A percentile compares a stretch with the other conserved stretches of the same genome.
These are phyloP conservation scores for Monochamus saltuarius DNA, from an alignment of 1,140 invertebrate genomes.

Conservation along the genomic window DNA sequence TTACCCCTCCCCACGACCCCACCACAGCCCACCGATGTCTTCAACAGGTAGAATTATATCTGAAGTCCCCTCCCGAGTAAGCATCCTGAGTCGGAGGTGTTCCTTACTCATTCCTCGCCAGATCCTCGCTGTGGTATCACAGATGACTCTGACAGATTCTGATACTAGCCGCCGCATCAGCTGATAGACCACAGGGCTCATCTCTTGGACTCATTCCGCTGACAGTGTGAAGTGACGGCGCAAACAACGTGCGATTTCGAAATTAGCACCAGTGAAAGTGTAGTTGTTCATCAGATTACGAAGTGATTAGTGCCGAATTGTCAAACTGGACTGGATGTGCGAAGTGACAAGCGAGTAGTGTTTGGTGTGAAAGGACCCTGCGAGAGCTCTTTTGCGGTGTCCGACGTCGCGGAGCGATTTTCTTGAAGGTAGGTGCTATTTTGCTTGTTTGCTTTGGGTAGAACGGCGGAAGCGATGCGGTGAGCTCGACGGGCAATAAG, in stretches of 20 bases:
- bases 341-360: conserved; percentile 19
- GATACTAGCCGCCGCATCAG: conserved; percentile 12
- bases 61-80: conserved; percentile 28
- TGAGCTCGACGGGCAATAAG: not conserved
- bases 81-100: conserved; percentile 38
- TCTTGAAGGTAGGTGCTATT: conserved; percentile 11
- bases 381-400: conserved; percentile 17
- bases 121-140: conserved; percentile 32
- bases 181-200: not conserved
- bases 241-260: conserved; percentile 38
- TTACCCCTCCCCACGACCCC: conserved; percentile 38
- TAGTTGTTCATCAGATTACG: conserved; percentile 30
- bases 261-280: conserved; percentile 45
- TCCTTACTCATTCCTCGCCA: conserved; percentile 38
- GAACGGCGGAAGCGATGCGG: conserved; percentile 1
- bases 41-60: conserved; percentile 25
- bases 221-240: conserved; percentile 32
- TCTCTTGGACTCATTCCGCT: not conserved
- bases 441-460: not conserved
- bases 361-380: conserved; percentile 24
- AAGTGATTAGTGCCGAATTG: conserved; percentile 25
- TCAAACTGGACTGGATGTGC: conserved; percentile 25
- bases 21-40: conserved; percentile 26
- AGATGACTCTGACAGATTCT: conserved; percentile 4
- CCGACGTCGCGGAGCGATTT: conserved; percentile 6